Base-by-base conservation (phyloP, 92 coral and sea anemone genomes). In the Muricea muricata region DNA sequence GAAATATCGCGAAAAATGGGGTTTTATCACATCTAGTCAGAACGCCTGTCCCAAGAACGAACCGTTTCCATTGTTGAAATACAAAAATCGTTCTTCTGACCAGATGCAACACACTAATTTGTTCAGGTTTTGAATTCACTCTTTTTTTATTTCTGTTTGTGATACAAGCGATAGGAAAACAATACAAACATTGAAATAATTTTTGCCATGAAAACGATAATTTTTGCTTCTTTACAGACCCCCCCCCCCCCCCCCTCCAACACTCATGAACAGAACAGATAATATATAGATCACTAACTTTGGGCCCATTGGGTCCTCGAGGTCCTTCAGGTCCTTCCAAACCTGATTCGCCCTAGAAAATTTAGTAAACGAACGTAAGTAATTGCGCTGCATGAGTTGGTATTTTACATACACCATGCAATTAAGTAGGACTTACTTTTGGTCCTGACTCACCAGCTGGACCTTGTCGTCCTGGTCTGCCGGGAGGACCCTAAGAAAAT, bases 301-400 rank as follows among this genome's bases (percentile, higher is more conserved):
- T 47, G 47, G 80, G 29, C 29, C 80, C 80, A 0, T 17, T 31
- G 17, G 65, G 18, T 63, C 70, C 70, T 15, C 0, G 11, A 2
- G 39, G 70, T 28, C 70, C 70, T 25, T 7, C 6, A 63, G 70
- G 6, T 3, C 70, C 70, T 42, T 21, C 21, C 7, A 45, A 41
- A 42, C 79, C 79, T 25, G 33, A 18, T 18, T 39, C 37, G 31
- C 79, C 79, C 79, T 73, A 73, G 35, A 20, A 35, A 41, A 42
- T 41, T 52, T 25, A 68, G 24, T 35, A 68, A 4, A n/a, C 7
- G 75, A 34, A 9, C 33, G 42, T 6, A 1, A 5, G 23, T 25
- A 4, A 7, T 54, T 3, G 61, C 61, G 20, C 15, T 7, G 61
- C n/a, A 54, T 23, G 6, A 14, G 20, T 25, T 23, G 7, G 61